Evolutionary conservation across 1,140 invertebrate genomes (phyloP), one percentile per base, ranked within the genome.

Genomic region (Anastrepha ludens): DNA sequence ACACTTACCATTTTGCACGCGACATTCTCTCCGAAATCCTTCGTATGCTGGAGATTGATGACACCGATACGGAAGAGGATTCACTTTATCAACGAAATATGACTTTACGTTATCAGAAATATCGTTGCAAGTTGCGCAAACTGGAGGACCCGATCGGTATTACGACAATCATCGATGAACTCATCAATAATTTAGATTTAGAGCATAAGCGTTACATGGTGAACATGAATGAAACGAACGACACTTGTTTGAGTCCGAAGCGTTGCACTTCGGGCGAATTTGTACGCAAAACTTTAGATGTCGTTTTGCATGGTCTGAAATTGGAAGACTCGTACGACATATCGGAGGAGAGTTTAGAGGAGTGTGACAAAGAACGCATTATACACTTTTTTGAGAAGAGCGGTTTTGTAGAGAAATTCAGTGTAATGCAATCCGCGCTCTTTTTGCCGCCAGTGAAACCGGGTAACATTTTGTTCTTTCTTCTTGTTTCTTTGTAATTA

Each of bases 371-470:
- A 15, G 89, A 89, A 58, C 88, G 90, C 0, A 90, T 64, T 20
- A 91, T 92, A 15, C 91, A 91, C 85, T 92, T 92, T 59, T 89
- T 90, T 50, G 90, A 91, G 47, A 92, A 92, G 85, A 47, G 67
- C 2, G 91, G 91, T 2, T 39, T 65, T 0, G 5, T 91, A 0
- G 4, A 86, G 2, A n/a, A 81, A 13, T 3, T 60, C 5, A n/a
- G 88, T 0, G 81, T 41, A 2, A 41, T 86, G 0, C 70, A 87
- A 6, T 91, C 90, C 29, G 74, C 81, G 9, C 58, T 92, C 0
- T 89, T 92, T 74, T 41, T 92, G 29, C 91, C 91, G 0, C 20
- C 70, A 6, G 74, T 88, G 3, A 87, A 78, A 88, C 74, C 58
- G 58, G 88, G 88, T 88, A 17, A 29, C 20, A 58, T 7, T 15